Evolutionary conservation across 2,113 vertebrate genomes (phyloP).

Genomic region (Scomber scombrus): DNA sequence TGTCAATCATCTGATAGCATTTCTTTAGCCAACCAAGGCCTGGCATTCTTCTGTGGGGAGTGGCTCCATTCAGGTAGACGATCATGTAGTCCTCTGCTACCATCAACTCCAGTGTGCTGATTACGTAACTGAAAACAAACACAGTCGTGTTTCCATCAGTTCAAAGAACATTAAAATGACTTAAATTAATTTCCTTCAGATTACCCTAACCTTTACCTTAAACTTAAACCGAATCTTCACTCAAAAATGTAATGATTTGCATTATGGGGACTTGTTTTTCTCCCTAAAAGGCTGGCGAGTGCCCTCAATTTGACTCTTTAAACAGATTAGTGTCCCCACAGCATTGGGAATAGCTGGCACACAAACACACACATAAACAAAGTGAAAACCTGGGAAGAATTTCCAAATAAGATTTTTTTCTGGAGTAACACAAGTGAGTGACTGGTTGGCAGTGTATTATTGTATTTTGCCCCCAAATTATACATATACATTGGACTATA

Average conservation of each 20-base stretch:
- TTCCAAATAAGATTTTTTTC: neutral
- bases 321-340: too few species aligned
- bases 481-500: too few species aligned
- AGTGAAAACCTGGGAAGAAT: neutral
- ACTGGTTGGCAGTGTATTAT: neutral
- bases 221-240: too few species aligned
- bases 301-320: too few species aligned
- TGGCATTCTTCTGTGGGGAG: conserved; percentile 96
- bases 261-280: too few species aligned
- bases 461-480: neutral
- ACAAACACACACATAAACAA: conserved; percentile 9
- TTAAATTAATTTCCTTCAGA: too few species aligned
- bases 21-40: conserved; percentile 97
- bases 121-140: conserved; percentile 89
- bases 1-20: conserved; percentile 99
- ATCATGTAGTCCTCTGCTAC: conserved; percentile 99
- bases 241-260: too few species aligned
- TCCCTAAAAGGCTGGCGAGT: too few species aligned
- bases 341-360: too few species aligned
- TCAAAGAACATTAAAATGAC: too few species aligned
- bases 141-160: neutral
- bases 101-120: conserved; percentile 98
- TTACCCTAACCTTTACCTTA: too few species aligned
- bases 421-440: neutral
- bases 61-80: conserved; percentile 97